Evolutionary conservation across 2,797 vertebrate species (phyloP).

Genomic region (Cuniculus paca): DNA sequence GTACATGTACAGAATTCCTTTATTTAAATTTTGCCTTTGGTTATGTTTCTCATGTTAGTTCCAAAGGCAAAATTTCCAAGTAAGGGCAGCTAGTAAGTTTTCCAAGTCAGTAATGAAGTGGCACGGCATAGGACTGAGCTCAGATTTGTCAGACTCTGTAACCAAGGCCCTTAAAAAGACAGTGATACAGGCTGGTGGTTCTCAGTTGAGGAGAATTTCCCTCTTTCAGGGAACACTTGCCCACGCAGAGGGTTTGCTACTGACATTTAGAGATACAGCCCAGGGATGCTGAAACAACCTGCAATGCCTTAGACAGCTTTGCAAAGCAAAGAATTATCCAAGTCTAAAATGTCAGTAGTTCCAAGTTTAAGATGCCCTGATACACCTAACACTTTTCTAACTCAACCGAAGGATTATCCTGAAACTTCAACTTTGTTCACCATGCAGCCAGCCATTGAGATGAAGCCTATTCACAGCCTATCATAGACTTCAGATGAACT

Average conservation of each 20-base stretch:
- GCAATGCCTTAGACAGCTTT: neutral
- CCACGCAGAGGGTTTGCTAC: neutral
- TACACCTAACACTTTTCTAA: neutral
- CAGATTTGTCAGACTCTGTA: neutral
- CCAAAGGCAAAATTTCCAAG: conserved; percentile 29
- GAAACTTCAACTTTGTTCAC: conserved; percentile 24
- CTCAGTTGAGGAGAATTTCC: neutral
- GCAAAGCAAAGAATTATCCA: neutral
- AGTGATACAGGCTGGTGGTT: neutral
- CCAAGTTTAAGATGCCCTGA: neutral
- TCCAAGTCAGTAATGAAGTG: neutral
- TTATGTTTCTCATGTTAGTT: conserved; percentile 20
- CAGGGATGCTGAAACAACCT: neutral
- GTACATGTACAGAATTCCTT: neutral
- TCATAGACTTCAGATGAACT: neutral
- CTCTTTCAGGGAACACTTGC: neutral
- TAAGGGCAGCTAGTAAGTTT: conserved; percentile 20
- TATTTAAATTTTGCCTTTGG: conserved; percentile 59
- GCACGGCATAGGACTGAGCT: neutral
- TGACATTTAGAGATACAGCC: neutral
- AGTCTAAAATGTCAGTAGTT: neutral
- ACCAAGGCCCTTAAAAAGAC: neutral
- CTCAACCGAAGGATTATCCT: neutral
- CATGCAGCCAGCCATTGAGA: neutral
- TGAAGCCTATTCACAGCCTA: neutral